Percentiles rank a stretch among this genome's conserved stretches.
Conservation (phyloP, 2,797 vertebrate genomes). For the Pogoniulus pusillus region DNA sequence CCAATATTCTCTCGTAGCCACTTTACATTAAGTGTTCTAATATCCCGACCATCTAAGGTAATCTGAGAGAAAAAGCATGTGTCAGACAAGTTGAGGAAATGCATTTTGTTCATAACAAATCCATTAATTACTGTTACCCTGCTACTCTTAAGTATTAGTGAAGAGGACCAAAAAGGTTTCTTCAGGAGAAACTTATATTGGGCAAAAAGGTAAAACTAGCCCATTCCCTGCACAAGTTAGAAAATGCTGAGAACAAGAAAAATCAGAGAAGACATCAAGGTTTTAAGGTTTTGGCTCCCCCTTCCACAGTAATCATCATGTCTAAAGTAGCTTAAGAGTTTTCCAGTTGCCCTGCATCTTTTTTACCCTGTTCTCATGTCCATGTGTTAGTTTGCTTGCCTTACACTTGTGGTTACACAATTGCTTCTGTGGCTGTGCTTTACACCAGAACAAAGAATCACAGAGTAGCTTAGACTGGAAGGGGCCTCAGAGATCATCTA, state of each 20-base stretch:
- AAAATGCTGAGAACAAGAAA: background rate
- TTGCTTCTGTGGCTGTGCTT: background rate
- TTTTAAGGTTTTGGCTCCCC: accelerated
- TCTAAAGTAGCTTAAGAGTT: background rate
- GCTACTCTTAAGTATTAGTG: background rate
- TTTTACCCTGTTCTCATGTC: background rate
- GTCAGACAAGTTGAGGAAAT: background rate
- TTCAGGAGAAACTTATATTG: background rate
- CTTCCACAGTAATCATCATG: background rate
- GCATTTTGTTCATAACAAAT: background rate
- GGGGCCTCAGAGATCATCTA: no score
- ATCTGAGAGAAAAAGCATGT: slow-evolving; percentile 55
- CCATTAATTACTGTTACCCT: background rate
- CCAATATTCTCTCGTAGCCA: slow-evolving; percentile 78
- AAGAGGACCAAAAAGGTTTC: background rate
- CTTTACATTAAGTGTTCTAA: slow-evolving; percentile 75
- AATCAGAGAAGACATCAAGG: background rate
- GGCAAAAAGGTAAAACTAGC: background rate
- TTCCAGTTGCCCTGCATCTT: background rate
- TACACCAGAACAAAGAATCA: background rate
- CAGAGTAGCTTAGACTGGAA: background rate
- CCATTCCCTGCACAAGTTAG: background rate
- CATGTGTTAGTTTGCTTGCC: background rate
- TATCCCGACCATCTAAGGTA: slow-evolving; percentile 73
- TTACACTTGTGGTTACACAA: background rate